Evolutionary conservation across 1,140 invertebrate species (phyloP), one percentile per base, ranked within the genome.

Genomic region (Zaprionus capensis): DNA sequence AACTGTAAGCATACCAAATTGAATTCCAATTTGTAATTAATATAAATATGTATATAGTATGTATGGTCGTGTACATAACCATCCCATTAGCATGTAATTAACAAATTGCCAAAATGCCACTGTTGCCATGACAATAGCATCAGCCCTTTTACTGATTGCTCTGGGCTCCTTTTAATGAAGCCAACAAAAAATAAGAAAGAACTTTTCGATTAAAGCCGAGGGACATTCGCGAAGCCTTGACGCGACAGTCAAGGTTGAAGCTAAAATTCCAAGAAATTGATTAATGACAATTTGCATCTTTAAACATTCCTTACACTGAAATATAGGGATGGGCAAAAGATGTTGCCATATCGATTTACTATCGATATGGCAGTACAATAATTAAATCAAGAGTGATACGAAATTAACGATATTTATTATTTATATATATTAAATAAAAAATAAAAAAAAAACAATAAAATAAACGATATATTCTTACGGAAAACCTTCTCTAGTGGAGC

Each of bases 81-180:
- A 49, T 49, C 7, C 20, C 46, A 49, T 20, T 59, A 59, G 31
- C 14, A 58, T 38, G 12, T 38, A 59, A 38, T 41, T 59, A 59
- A 59, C 34, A 36, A 59, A 59, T 36, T 59, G 57, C 46, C 44
- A 20, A 49, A 49, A 49, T 22, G 20, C 4, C 57, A 38, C 14
- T 6, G 31, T 41, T 59, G 34, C 20, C 57, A 15, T 59, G 34
- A 20, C 20, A 38, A 36, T 15, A 15, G 20, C 31, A 5, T 28
- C 20, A 41, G 31, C 34, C 34, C 5, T 59, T 59, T 59, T 11
- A 12, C 20, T 12, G 20, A 51, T 7, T 46, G 41, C n/a, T 12
- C 12, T 59, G 34, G 14, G 17, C 57, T 4, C 12, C 4, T 15
- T 41, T 36, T 24, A 59, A 59, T 59, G 34, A 22, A 38, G 31